Evolutionary conservation across 2,888 invertebrate genomes (phyloP), one percentile per base, ranked within the genome.

Genomic region (Bellardia bayeri): DNA sequence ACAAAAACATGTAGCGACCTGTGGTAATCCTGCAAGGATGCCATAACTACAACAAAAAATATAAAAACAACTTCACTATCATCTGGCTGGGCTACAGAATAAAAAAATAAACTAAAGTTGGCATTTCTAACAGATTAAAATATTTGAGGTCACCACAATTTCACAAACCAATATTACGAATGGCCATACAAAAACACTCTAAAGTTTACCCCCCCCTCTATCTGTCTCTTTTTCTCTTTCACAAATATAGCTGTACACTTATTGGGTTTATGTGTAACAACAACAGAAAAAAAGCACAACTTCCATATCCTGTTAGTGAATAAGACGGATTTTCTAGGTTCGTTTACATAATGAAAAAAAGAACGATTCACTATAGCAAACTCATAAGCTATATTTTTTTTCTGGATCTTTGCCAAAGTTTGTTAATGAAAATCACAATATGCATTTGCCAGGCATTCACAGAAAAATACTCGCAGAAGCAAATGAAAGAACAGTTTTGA

Each of bases 381-480:
- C 14, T 7, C 33, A 16, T 23, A 37, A 14, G 16, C 11, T 45
- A 2, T 45, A 2, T 45, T 76, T 16, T 54, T 54, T 61, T 63
- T 79, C 79, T 86, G 86, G 82, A 79, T 63, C 63, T 69, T 54
- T 45, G 86, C 86, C 86, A 86, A 74, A 79, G 51, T 79, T 86
- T 74, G 68, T 86, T 86, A 86, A 82, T 86, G 82, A 86, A 75
- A 86, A 82, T 74, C 51, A 14, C 58, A 66, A 64, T 63, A 79
- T 37, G 56, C 68, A 86, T 79, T 79, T 82, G 74, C 79, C 61
- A 79, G 78, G n/a, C 40, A 45, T 78, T 33, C 23, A 45, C 33
- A 66, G 45, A 13, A 71, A 72, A 30, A 63, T 23, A 64, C 51
- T 49, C 37, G 14, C 8, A 64, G 2, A 49, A 58, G 58, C 49